Conservation (phyloP, 2,888 invertebrate species). For the Taphrorychus bicolor region DNA sequence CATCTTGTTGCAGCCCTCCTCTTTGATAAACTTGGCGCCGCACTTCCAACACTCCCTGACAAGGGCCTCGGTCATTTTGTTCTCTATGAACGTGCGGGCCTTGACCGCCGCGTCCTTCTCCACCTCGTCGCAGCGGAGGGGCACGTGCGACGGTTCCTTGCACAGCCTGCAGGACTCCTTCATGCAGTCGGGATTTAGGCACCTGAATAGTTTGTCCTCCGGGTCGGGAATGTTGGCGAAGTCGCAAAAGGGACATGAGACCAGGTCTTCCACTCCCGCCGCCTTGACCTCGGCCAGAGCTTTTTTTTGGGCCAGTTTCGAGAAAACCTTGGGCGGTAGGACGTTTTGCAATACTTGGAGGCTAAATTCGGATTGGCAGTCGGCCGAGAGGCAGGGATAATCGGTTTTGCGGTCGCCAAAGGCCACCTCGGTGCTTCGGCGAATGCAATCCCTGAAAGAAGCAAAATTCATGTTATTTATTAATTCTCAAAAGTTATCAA, state of each 20-base stretch:
- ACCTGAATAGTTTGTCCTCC: slow-evolving; percentile 62
- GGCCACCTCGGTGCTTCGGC: slow-evolving; percentile 54
- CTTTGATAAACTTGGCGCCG: slow-evolving; percentile 62
- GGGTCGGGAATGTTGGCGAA: slow-evolving; percentile 63
- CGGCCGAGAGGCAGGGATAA: slow-evolving; percentile 59
- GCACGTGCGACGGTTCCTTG: slow-evolving; percentile 63
- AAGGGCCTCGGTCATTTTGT: slow-evolving; percentile 64
- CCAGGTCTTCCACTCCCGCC: slow-evolving; percentile 63
- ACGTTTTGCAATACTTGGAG: slow-evolving; percentile 57
- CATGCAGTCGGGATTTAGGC: slow-evolving; percentile 65
- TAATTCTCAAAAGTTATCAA: slow-evolving; percentile 50
- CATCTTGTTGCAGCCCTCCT: slow-evolving; percentile 67
- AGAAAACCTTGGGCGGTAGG: slow-evolving; percentile 59
- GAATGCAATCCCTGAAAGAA: slow-evolving; percentile 60
- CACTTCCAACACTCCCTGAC: slow-evolving; percentile 61
- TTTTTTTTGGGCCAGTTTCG: slow-evolving; percentile 60
- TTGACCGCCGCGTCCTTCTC: slow-evolving; percentile 59
- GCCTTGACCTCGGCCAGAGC: slow-evolving; percentile 62
- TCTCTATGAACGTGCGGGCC: slow-evolving; percentile 62
- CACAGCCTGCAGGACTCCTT: slow-evolving; percentile 65
- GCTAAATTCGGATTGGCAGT: slow-evolving; percentile 55
- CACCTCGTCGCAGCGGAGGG: slow-evolving; percentile 62
- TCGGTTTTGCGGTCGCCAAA: slow-evolving; percentile 58
- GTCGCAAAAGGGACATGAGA: slow-evolving; percentile 66
- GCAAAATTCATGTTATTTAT: slow-evolving; percentile 51